phyloP scores from a whole-genome alignment of 1,140 invertebrate genomes.

The Drosophila novamexicana region DNA sequence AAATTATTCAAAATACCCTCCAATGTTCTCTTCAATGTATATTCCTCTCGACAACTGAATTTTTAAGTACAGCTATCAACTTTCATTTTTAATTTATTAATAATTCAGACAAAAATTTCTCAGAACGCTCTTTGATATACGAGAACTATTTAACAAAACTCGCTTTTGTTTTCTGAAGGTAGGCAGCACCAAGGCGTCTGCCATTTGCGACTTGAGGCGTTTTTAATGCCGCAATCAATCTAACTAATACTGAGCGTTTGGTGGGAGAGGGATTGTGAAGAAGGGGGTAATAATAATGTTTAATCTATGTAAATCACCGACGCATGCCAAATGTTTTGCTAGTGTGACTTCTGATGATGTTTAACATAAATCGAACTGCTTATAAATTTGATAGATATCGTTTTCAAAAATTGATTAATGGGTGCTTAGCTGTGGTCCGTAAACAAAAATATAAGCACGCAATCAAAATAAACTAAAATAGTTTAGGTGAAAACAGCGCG shows the following conservation, averaged over 20 bases:
- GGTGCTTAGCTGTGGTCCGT: conserved; percentile 30
- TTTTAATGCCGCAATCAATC: conserved; percentile 63
- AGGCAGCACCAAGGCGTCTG: conserved; percentile 23
- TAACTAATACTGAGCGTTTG: conserved; percentile 38
- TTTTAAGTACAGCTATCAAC: not conserved
- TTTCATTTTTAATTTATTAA: conserved; percentile 16
- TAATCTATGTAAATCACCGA: conserved; percentile 66
- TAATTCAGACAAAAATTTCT: conserved; percentile 2
- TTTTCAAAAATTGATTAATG: conserved; percentile 75
- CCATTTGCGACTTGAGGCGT: conserved; percentile 41
- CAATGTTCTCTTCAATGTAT: too few relatives aligned
- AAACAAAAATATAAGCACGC: conserved; percentile 43
- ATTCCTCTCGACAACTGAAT: not conserved
- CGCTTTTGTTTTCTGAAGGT: conserved; percentile 6
- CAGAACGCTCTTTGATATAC: conserved; percentile 18
- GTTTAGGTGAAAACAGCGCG: conserved; percentile 69
- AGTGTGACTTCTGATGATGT: conserved; percentile 76
- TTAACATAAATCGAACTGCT: conserved; percentile 78
- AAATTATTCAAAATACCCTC: too few relatives aligned
- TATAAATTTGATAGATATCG: conserved; percentile 77
- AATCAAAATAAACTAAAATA: conserved; percentile 49
- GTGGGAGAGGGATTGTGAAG: not conserved
- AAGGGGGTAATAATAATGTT: conserved; percentile 23
- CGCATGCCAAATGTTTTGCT: conserved; percentile 72
- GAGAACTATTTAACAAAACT: conserved; percentile 17